A percentile compares a stretch with the other conserved stretches of the same genome.
Evolutionary conservation across 92 coral and sea anemone species (phyloP).

Genomic region (Metridium senile): DNA sequence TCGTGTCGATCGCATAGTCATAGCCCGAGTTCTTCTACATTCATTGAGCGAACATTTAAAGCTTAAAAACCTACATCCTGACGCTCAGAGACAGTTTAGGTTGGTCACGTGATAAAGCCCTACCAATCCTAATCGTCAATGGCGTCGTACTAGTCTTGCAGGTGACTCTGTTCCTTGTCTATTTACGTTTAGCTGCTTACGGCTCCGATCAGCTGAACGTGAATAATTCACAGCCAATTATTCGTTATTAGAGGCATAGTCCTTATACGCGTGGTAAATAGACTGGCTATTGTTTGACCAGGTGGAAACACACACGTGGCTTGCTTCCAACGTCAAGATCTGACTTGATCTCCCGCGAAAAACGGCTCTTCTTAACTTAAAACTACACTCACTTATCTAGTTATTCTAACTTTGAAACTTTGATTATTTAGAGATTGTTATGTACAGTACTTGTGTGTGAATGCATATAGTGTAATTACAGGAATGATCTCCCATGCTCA

Average conservation of each 20-base stretch:
- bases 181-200: slow-evolving; percentile 64
- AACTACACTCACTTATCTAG: neutral
- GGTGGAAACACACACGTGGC: slow-evolving; percentile 49
- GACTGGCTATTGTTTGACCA: slow-evolving; percentile 76
- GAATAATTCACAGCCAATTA: slow-evolving; percentile 87
- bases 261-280: slow-evolving; percentile 77
- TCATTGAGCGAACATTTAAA: slow-evolving; percentile 87
- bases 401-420: neutral
- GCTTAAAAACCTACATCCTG: slow-evolving; percentile 76
- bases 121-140: slow-evolving; percentile 54
- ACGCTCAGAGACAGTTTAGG: slow-evolving; percentile 59
- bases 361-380: neutral
- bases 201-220: slow-evolving; percentile 52
- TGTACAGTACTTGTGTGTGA: too few species aligned
- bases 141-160: slow-evolving; percentile 52
- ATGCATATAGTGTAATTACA: too few species aligned
- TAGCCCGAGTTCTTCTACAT: slow-evolving; percentile 51
- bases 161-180: slow-evolving; percentile 72
- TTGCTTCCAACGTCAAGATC: neutral
- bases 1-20: slow-evolving; percentile 72
- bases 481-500: too few species aligned
- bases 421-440: neutral
- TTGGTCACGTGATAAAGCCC: slow-evolving; percentile 63
- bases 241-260: slow-evolving; percentile 65
- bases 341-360: neutral